Evolutionary conservation across 2,888 invertebrate genomes (phyloP).

Genomic region (Pterostichus niger): DNA sequence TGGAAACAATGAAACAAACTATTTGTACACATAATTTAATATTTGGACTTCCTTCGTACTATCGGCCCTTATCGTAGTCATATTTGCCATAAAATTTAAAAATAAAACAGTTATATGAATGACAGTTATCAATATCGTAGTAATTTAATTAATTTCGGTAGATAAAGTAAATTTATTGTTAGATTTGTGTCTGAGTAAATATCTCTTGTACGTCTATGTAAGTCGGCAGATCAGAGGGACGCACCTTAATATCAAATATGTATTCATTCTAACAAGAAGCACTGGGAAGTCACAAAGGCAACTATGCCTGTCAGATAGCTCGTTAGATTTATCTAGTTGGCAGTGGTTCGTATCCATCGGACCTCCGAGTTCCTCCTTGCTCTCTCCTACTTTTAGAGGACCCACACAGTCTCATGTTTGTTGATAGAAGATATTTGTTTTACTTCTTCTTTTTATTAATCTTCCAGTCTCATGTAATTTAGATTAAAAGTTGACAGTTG

Average conservation of each 20-base stretch:
- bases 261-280: conserved; percentile 40
- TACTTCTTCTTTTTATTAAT: conserved; percentile 46
- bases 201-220: not conserved
- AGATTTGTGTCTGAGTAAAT: not conserved
- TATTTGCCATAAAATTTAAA: no score
- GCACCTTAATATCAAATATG: conserved; percentile 62
- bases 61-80: no score
- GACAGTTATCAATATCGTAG: no score
- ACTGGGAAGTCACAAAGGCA: not conserved
- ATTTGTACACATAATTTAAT: no score
- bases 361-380: not conserved
- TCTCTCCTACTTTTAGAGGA: not conserved
- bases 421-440: conserved; percentile 45
- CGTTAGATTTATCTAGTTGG: conserved; percentile 54
- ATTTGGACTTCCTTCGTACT: no score
- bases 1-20: no score
- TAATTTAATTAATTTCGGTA: no score
- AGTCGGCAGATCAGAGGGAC: conserved; percentile 23
- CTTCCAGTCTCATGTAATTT: conserved; percentile 46
- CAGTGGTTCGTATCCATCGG: not conserved
- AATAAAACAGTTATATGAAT: no score
- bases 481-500: conserved; percentile 53
- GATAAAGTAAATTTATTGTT: not conserved
- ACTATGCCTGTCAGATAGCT: conserved; percentile 39
- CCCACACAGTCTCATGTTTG: conserved; percentile 33